Evolutionary conservation across 2,113 vertebrate genomes (phyloP), one percentile per base, ranked within the genome.

Genomic region (Heterochromis multidens): DNA sequence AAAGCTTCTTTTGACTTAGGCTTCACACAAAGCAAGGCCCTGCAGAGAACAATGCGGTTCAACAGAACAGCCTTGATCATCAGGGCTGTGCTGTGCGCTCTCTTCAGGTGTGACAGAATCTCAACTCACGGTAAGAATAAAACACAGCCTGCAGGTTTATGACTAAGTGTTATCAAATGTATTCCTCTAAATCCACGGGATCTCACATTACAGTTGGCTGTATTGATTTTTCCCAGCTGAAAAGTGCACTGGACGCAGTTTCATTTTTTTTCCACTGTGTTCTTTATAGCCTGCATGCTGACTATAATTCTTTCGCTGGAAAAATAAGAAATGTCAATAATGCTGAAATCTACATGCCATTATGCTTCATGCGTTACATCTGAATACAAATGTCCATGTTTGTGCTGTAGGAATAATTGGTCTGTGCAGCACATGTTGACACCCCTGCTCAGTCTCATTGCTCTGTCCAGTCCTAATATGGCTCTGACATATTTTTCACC

Each of bases 101-200:
- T 88, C 89, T 91, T 88, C 90, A 92, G 91, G 90, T 91, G 88
- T 62, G 87, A 88, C 86, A 86, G 78, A 88, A 80, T 49, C 81
- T 56, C 70, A 17, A 79, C 81, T 84, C 82, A 62, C 31, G 14
- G 82, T 19, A 62, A 87, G 92, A 91, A 88, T 89, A 87, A 92
- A 92, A 89, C 84, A 86, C 62, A 87, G 91, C 92, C 94, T 89
- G 88, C 83, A 91, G 92, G 84, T 91, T 93, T 92, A 93, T 94
- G 93, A 94, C 92, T 90, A 94, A 93, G 92, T 92, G 91, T 93
- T 94, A 92, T 92, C 87, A 92, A 91, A 94, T 91, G 87, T 81
- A 85, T 94, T 92, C 76, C 86, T 91, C 86, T 91, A 83, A 88
- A 91, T 88, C 89, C 90, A 89, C 87, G 33, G 77, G 85, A 80